A percentile compares a stretch with the other conserved stretches of the same genome.
phyloP scores from a whole-genome alignment of 2,113 vertebrate species.

The Lucifuga dentata region DNA sequence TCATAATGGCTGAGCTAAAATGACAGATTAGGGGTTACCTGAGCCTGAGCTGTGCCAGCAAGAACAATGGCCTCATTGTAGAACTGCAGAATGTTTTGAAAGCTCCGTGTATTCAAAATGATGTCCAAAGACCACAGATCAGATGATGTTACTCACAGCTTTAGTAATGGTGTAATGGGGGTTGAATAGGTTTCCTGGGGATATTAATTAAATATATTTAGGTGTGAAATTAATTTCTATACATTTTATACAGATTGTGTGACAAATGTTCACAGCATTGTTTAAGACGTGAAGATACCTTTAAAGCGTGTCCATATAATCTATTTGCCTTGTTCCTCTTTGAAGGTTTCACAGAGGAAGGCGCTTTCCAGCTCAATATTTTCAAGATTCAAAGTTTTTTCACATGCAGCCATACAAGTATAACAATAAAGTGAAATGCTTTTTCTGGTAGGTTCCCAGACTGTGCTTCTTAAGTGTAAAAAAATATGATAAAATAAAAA shows the following conservation, averaged over 20 bases:
- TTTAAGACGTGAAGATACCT: too few relatives aligned
- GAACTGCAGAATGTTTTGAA: constrained; percentile 83
- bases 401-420: too few relatives aligned
- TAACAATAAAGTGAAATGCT: too few relatives aligned
- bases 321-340: constrained; percentile 83
- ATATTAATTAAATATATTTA: neutral
- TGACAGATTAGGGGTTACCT: constrained; percentile 40
- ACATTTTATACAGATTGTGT: too few relatives aligned
- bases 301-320: neutral
- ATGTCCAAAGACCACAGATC: constrained; percentile 87
- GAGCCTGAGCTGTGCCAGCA: constrained; percentile 52
- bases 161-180: constrained; percentile 85
- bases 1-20: neutral
- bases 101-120: constrained; percentile 90
- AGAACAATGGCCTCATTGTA: constrained; percentile 79
- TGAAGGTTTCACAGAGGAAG: constrained; percentile 78
- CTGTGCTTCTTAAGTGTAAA: too few relatives aligned
- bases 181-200: constrained; percentile 86
- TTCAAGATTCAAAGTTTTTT: too few relatives aligned
- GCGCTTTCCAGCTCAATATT: constrained; percentile 84
- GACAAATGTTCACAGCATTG: too few relatives aligned
- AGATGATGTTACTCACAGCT: constrained; percentile 88
- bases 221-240: too few relatives aligned
- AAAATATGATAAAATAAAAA: too few relatives aligned
- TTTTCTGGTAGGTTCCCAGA: too few relatives aligned